A percentile compares a stretch with the other conserved stretches of the same genome.
Conservation (phyloP, 2,888 invertebrate species). For the Phaonia tiefii region DNA sequence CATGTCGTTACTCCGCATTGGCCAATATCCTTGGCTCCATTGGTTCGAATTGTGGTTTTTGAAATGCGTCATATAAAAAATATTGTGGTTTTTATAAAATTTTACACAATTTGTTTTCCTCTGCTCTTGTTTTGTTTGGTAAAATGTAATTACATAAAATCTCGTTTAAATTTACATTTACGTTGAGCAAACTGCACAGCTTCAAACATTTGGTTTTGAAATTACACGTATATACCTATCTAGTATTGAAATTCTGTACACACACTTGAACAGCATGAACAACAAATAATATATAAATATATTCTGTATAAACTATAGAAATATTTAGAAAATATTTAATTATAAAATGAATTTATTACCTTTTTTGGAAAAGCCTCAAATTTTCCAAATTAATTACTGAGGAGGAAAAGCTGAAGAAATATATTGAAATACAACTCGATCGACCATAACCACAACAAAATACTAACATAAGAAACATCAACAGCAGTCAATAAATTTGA, state of each 20-base stretch:
- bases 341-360: constrained; percentile 47
- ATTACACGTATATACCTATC: no score
- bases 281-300: no score
- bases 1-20: not conserved
- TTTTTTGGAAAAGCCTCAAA: not conserved
- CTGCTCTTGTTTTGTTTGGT: not conserved
- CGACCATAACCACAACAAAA: constrained; percentile 9
- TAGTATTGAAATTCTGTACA: no score
- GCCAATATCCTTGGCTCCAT: constrained; percentile 20
- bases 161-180: constrained; percentile 1
- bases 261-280: no score
- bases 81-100: constrained; percentile 15
- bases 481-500: constrained; percentile 17
- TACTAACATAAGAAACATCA: not conserved
- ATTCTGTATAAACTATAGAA: not conserved
- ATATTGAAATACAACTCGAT: constrained; percentile 40
- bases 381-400: constrained; percentile 52
- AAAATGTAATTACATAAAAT: constrained; percentile 12
- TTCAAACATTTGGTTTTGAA: constrained; percentile 8
- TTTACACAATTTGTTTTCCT: constrained; percentile 5
- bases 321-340: constrained; percentile 23
- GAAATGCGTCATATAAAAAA: not conserved
- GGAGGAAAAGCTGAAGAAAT: no score
- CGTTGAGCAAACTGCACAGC: not conserved
- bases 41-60: constrained; percentile 14